These are phyloP conservation scores for Dermolepida albohirtum DNA, from an alignment of 2,888 invertebrate genomes.

Conservation along the genomic window DNA sequence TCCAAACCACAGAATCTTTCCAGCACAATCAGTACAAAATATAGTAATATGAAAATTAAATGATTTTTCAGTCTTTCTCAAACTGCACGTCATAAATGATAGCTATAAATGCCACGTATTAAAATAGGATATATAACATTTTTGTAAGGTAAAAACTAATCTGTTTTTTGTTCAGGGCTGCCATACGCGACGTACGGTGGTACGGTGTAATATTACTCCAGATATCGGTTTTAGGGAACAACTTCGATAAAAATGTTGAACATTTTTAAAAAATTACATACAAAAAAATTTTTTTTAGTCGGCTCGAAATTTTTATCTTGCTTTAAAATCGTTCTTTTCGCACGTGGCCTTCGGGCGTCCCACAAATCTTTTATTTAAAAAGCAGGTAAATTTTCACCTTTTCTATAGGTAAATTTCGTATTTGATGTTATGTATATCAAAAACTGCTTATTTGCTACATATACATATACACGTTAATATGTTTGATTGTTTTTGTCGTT, in stretches of 20 bases:
- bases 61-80: slow-evolving; percentile 4
- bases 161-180: too few relatives aligned
- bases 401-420: slow-evolving; percentile 15
- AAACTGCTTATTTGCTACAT: not conserved
- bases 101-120: too few relatives aligned
- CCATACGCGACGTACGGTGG: too few relatives aligned
- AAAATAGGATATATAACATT: too few relatives aligned
- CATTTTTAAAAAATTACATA: slow-evolving; percentile 12
- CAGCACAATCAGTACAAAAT: slow-evolving; percentile 26
- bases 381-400: slow-evolving; percentile 17
- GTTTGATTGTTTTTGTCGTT: not conserved
- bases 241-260: slow-evolving; percentile 15
- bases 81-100: not conserved
- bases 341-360: not conserved
- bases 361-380: slow-evolving; percentile 4
- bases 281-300: not conserved
- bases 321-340: not conserved
- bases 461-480: not conserved
- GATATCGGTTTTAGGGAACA: too few relatives aligned
- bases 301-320: not conserved
- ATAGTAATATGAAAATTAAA: slow-evolving; percentile 5
- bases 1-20: slow-evolving; percentile 36
- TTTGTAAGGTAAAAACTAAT: too few relatives aligned
- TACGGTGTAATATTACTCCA: too few relatives aligned
- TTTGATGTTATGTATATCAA: slow-evolving; percentile 4